Base-by-base conservation (phyloP, 2,797 vertebrate genomes). In the Sarcophilus harrisii region DNA sequence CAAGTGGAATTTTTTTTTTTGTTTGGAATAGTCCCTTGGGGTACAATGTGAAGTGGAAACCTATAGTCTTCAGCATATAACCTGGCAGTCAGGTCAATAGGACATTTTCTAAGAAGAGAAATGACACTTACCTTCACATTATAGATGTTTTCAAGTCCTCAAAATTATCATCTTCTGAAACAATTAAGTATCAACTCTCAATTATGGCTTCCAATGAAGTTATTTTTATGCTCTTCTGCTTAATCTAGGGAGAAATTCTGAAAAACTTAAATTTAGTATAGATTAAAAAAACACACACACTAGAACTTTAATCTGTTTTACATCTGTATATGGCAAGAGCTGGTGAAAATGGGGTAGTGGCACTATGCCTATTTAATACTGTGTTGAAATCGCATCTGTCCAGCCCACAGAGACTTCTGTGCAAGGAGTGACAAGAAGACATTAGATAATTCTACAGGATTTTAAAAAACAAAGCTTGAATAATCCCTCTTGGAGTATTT, bases 401-500 rank as follows among this genome's bases (percentile, higher is more conserved):
- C 98, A 97, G 98, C 98, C 99, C 97, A 98, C 98, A 98, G 93
- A 97, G 98, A 98, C 99, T 98, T 98, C 98, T 96, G 98, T 0
- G 14, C 97, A 97, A 13, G 59, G 97, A 97, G 95, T 96, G 98
- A 96, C 97, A 96, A 96, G 96, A 98, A 97, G 98, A 95, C 96
- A 95, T 97, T 95, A 97, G 94, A 96, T 96, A 96, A 97, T 93
- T 90, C 73, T 27, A 87, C 21, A 49, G 73, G 73, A 81, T 97
- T 97, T 97, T 57, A 94, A 95, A 14, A 95, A 16, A 10, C 21
- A 66, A 95, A 94, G 94, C 95, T 81, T 94, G 97, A 87, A 93
- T 98, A 98, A 98, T 99, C 98, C 98, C 98, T 99, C 98, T 98
- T 93, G 94, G 96, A 98, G 98, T 97, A 90, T 99, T 98, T 99